These are phyloP conservation scores for Anolis sagrei DNA, from an alignment of 2,113 vertebrate genomes.

Conservation along the genomic window DNA sequence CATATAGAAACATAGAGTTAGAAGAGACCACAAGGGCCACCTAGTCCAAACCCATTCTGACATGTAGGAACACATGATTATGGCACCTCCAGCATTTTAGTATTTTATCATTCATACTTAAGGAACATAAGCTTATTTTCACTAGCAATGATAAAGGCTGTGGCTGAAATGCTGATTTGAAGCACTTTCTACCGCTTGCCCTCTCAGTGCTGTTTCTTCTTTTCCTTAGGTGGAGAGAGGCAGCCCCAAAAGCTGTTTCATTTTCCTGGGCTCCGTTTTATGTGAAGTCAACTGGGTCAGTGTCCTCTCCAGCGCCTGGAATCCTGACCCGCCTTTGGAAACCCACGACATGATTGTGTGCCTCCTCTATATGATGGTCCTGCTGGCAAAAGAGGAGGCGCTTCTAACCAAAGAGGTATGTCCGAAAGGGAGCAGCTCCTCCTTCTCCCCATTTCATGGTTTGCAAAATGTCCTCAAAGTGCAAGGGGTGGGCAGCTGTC, in stretches of 20 bases:
- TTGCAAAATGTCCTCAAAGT: too few relatives aligned
- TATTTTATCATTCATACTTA: too few relatives aligned
- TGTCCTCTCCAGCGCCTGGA: slow-evolving; percentile 87
- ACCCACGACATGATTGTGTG: slow-evolving; percentile 89
- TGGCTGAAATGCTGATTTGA: background rate
- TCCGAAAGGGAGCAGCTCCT: background rate
- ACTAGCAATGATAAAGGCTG: too few relatives aligned
- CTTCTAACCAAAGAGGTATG: slow-evolving; percentile 84
- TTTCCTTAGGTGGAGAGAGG: slow-evolving; percentile 90
- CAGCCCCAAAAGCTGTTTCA: slow-evolving; percentile 95
- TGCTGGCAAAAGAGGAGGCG: slow-evolving; percentile 91
- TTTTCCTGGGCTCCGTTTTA: slow-evolving; percentile 91
- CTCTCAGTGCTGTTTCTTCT: background rate
- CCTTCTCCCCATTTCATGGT: background rate
- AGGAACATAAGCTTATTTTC: too few relatives aligned
- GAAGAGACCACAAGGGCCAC: too few relatives aligned
- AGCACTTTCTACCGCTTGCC: background rate
- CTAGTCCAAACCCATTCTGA: too few relatives aligned
- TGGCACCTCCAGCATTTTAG: too few relatives aligned
- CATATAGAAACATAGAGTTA: too few relatives aligned
- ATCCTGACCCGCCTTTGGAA: slow-evolving; percentile 74
- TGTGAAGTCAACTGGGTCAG: slow-evolving; percentile 97
- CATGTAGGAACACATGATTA: too few relatives aligned
- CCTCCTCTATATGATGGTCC: slow-evolving; percentile 92
- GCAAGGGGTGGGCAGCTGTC: too few relatives aligned